Conservation (phyloP, 53 echinoderm and acorn worm genomes). For the Stichopus horrens region DNA sequence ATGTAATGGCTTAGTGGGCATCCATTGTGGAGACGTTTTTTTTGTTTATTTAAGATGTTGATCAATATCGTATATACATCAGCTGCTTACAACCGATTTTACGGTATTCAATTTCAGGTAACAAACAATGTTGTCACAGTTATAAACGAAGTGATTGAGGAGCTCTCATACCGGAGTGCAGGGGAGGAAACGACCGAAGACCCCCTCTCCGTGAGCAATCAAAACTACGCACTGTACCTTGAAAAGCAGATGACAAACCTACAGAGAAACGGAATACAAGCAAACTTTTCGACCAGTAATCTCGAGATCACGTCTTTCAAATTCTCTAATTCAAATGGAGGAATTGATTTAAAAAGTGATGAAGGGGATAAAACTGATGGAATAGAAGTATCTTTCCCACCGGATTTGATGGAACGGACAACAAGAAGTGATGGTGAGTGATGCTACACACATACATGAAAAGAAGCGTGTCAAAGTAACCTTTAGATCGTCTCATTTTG, state of each 20-base stretch:
- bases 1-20: too few species aligned
- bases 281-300: neutral
- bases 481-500: too few species aligned
- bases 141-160: neutral
- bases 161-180: neutral
- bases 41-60: too few species aligned
- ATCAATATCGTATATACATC: too few species aligned
- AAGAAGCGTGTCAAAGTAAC: too few species aligned
- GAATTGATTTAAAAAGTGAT: neutral
- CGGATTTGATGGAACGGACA: neutral
- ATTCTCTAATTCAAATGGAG: neutral
- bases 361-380: neutral
- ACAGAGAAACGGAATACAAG: constrained; percentile 17
- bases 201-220: neutral
- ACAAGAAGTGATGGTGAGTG: neutral
- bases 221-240: neutral
- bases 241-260: constrained; percentile 32
- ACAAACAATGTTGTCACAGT: neutral
- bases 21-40: too few species aligned
- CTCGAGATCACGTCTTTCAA: neutral
- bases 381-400: neutral
- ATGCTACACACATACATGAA: too few species aligned
- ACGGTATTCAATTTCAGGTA: neutral
- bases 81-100: too few species aligned
- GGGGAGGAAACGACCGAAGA: neutral